Evolutionary conservation across 2,797 vertebrate species (phyloP), one percentile per base, ranked within the genome.

Genomic region (Gouania willdenowi): DNA sequence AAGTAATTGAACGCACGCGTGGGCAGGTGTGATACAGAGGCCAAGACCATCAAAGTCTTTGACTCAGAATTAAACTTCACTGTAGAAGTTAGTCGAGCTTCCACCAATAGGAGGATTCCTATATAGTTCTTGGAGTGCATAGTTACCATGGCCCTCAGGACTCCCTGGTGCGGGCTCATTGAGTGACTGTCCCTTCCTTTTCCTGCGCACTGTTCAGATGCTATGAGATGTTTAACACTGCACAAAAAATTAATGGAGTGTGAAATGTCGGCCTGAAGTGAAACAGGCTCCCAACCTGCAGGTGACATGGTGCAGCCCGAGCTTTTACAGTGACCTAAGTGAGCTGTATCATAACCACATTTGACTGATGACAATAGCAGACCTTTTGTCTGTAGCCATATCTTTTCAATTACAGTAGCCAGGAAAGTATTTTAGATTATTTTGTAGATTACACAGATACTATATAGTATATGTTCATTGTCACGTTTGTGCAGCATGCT

Each of bases 291-390:
- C 75, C 45, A 76, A 79, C 54, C 74, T 66, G 75, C 79, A 76
- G 79, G 78, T 84, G 78, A 84, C 55, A 54, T 35, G 34, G 70
- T 65, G 71, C 44, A 34, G 67, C 41, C 27, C 60, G 54, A 45
- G 69, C 55, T 48, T 38, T 54, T 71, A 68, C 72, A 62, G 71
- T 79, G 82, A 85, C 67, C 74, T 54, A 62, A 73, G 72, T 61
- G 71, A 66, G 66, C 31, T 48, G 58, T 81, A 56, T 56, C 66
- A 71, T 86, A 88, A 89, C 84, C 33, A 6, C 77, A 81, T 82
- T 82, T 83, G 82, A 90, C 84, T 85, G 64, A 72, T 81, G 82
- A 86, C 71, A 77, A 81, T 86, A 79, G 75, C 66, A 87, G 86
- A 89, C 88, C 84, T 88, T 88, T 88, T 30, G 64, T 68, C 57